Conservation (phyloP, 2,888 invertebrate species). For the Macroteleia sp. region DNA sequence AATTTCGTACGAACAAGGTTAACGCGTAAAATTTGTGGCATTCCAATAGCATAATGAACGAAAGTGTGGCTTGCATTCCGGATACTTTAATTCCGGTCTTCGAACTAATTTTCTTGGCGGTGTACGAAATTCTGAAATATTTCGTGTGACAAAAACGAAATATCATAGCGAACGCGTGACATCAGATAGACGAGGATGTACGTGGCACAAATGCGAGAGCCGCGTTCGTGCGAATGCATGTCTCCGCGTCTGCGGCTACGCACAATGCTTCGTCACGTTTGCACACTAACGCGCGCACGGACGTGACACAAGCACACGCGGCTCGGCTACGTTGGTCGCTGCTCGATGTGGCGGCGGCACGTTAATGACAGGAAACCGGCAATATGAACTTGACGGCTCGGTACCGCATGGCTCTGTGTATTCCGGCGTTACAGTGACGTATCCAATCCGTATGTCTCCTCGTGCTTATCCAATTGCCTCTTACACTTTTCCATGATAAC, state of each 20-base stretch:
- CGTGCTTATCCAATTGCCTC: no score
- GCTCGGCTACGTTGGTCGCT: slow-evolving; percentile 40
- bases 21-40: no score
- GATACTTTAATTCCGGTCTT: slow-evolving; percentile 36
- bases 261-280: slow-evolving; percentile 52
- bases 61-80: slow-evolving; percentile 3
- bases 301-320: slow-evolving; percentile 55
- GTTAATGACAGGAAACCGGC: slow-evolving; percentile 83
- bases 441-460: slow-evolving; percentile 72
- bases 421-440: slow-evolving; percentile 72
- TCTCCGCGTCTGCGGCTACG: slow-evolving; percentile 49
- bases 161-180: slow-evolving; percentile 37
- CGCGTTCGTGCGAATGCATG: slow-evolving; percentile 29
- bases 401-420: slow-evolving; percentile 74
- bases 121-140: slow-evolving; percentile 32
- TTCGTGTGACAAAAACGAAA: slow-evolving; percentile 40
- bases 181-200: slow-evolving; percentile 39
- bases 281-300: slow-evolving; percentile 36
- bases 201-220: slow-evolving; percentile 18
- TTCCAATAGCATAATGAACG: no score
- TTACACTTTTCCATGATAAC: neutral
- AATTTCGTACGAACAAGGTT: no score
- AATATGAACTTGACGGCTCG: slow-evolving; percentile 83
- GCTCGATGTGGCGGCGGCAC: slow-evolving; percentile 76
- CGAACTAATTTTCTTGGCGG: slow-evolving; percentile 11